phyloP scores from a whole-genome alignment of 2,113 vertebrate species.

The Centropristis striata region DNA sequence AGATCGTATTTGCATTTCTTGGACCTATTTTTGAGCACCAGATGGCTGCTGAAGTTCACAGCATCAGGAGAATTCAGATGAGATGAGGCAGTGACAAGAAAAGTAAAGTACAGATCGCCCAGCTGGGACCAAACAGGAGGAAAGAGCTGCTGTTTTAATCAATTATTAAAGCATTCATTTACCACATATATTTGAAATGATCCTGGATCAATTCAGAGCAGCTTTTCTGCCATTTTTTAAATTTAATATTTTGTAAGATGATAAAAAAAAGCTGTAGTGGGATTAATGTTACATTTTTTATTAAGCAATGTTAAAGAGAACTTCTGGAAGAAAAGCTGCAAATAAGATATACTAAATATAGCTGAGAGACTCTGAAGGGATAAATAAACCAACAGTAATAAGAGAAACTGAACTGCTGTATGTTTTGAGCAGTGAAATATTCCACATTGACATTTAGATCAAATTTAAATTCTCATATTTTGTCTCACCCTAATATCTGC shows the following conservation, averaged over 20 bases:
- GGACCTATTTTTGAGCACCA: constrained; percentile 11
- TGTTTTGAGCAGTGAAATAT: neutral
- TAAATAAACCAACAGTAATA: neutral
- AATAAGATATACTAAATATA: neutral
- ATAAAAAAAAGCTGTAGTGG: neutral
- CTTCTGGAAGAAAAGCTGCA: neutral
- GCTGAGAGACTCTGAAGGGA: neutral
- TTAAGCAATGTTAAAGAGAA: neutral
- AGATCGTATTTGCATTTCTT: constrained; percentile 20
- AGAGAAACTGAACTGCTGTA: neutral
- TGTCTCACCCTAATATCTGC: neutral
- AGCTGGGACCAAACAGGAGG: neutral
- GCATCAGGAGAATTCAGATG: constrained; percentile 13
- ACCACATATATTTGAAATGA: neutral
- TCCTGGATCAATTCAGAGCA: neutral
- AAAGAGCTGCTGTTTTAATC: neutral
- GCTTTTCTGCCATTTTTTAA: neutral
- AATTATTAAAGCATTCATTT: neutral
- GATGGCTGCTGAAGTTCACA: constrained; percentile 9
- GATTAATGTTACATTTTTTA: neutral
- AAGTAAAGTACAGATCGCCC: constrained; percentile 4
- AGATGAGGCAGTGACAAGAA: constrained; percentile 6
- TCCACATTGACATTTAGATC: neutral
- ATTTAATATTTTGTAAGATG: neutral
- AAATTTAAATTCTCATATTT: neutral